Evolutionary conservation across 2,888 invertebrate species (phyloP), one percentile per base, ranked within the genome.

Genomic region (Flabesymbios commensalis): DNA sequence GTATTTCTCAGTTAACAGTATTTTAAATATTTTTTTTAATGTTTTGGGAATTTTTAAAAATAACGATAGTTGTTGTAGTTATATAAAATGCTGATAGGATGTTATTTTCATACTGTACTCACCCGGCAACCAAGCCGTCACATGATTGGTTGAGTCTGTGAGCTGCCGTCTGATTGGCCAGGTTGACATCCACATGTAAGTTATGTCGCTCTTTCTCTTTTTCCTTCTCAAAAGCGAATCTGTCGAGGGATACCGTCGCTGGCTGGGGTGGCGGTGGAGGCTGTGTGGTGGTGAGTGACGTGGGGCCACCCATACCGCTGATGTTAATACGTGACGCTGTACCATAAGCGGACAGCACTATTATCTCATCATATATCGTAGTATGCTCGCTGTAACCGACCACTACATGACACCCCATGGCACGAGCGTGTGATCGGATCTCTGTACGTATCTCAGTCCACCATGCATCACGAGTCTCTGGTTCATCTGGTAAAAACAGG

Each of bases 381-480:
- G 95, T 91, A 33, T 89, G 88, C 85, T 98, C 98, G n/a, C 87
- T 87, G 83, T 98, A 98, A 0, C 94, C 97, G 42, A 98, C 85
- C 49, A 98, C 93, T 3, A 94, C 93, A 81, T 95, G 94, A 76
- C 98, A 98, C 14, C 92, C 91, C 66, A 98, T 85, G 1, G 94
- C 91, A 41, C 93, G 86, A 3, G 94, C 93, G 81, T 98, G 97
- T 2, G 96, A 94, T 0, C 95, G 87, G 60, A 98, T 90, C 86
- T 98, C 98, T 81, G 94, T 94, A 53, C 98, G 85, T 28, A 98
- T 86, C 84, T 98, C 96, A 0, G 91, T 93, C 97, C 98, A 98
- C 95, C 97, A 97, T 1, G 90, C 90, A 75, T 96, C 95, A 43
- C 96, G 87, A 2, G 91, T 90, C 78, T 94, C 94, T 19, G 93